phyloP scores from a whole-genome alignment of 2,888 invertebrate species.

The Cabera pusaria region DNA sequence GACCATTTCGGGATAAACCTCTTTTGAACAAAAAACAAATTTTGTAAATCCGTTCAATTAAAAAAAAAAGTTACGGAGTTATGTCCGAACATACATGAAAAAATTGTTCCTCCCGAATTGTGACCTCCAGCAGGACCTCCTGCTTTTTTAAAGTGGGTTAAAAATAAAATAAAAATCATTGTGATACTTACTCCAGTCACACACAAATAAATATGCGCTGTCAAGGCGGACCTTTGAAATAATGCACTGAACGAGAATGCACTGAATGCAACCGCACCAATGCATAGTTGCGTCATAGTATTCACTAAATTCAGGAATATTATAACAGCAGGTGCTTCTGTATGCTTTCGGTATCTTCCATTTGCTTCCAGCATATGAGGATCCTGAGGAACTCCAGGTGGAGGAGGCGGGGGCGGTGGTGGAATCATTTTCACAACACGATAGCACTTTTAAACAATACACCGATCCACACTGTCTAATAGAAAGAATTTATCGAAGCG shows the following conservation, averaged over 20 bases:
- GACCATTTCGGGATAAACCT: too few relatives aligned
- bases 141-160: too few relatives aligned
- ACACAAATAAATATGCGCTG: constrained; percentile 54
- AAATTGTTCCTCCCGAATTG: too few relatives aligned
- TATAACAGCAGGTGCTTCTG: constrained; percentile 23
- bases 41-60: too few relatives aligned
- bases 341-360: constrained; percentile 19
- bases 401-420: constrained; percentile 33
- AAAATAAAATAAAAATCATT: too few relatives aligned
- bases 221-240: constrained; percentile 3
- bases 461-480: constrained; percentile 10
- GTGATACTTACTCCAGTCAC: constrained; percentile 55
- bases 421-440: constrained; percentile 17
- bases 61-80: too few relatives aligned
- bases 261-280: constrained; percentile 44
- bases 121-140: too few relatives aligned
- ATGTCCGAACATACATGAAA: too few relatives aligned
- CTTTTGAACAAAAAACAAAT: too few relatives aligned
- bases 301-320: constrained; percentile 39
- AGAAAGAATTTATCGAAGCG: constrained; percentile 5
- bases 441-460: neutral
- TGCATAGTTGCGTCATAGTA: constrained; percentile 41
- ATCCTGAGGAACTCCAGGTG: constrained; percentile 12
- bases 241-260: constrained; percentile 35
- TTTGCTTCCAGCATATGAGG: constrained; percentile 29